Base-by-base conservation (phyloP, 2,888 invertebrate genomes). In the Tanaodytes sp. region DNA sequence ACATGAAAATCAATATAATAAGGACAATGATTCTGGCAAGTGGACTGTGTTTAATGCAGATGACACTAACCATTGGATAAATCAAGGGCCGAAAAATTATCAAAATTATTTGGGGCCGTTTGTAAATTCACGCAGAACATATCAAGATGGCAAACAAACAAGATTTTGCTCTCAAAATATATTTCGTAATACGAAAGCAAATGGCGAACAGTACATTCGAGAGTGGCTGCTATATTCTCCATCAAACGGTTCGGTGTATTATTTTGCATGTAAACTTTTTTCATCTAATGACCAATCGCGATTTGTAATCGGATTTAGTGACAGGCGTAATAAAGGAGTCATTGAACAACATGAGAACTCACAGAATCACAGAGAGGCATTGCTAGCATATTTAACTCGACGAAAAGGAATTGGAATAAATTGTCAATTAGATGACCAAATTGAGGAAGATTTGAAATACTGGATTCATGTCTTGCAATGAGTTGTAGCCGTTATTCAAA, bases 221-320 rank as follows among this genome's bases (percentile, higher is more conserved):
- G 54, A 72, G 9, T 72, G 72, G 66, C 54, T 72, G 39, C 11
- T 70, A n/a, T 73, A 73, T 63, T 73, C 71, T 43, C 59, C 67
- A 36, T 39, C 67, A 36, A 63, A 14, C 14, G 72, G 70, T 14
- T 43, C 20, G 11, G 66, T 72, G 9, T 59, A 67, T 36, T 71
- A 59, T 36, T 71, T 71, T 14, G 55, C 43, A 30, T 63, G 70
- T 49, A 71, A 72, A 42, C 33, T n/a, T n/a, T n/a, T n/a, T n/a
- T n/a, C n/a, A n/a, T n/a, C n/a, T n/a, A n/a, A n/a, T n/a, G n/a
- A n/a, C n/a, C n/a, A n/a, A n/a, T n/a, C n/a, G n/a, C n/a, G n/a
- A n/a, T n/a, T n/a, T n/a, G n/a, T n/a, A n/a, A n/a, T n/a, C n/a
- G n/a, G n/a, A n/a, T n/a, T n/a, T n/a, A n/a, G n/a, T n/a, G n/a